Evolutionary conservation across 2,888 invertebrate species (phyloP).

Genomic region (Prostheceraeus crozeri): DNA sequence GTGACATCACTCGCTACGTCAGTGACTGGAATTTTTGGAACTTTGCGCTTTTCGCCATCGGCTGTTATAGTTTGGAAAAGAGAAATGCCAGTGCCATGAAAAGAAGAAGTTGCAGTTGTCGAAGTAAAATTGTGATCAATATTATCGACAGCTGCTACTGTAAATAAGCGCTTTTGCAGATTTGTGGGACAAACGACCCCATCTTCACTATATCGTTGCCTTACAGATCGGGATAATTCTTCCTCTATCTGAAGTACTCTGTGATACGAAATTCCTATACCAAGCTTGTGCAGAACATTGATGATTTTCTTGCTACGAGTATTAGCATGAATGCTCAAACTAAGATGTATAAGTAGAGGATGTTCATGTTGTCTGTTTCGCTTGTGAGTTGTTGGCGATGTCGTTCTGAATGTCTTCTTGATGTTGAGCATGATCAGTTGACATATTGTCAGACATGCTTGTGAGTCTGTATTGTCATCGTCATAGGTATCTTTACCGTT

Average conservation of each 20-base stretch:
- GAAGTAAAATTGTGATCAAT: constrained; percentile 38
- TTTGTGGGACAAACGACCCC: constrained; percentile 29
- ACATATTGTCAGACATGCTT: constrained; percentile 25
- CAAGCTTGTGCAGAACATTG: constrained; percentile 23
- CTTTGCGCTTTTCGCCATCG: too few species aligned
- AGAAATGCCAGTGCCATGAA: constrained; percentile 39
- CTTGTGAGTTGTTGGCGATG: constrained; percentile 11
- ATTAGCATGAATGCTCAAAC: constrained; percentile 29
- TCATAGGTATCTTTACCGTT: constrained; percentile 2
- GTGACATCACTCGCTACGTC: too few species aligned
- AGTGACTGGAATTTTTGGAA: too few species aligned
- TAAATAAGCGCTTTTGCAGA: constrained; percentile 28
- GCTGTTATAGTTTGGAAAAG: too few species aligned
- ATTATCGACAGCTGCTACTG: constrained; percentile 35
- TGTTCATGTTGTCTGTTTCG: constrained; percentile 32
- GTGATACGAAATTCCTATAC: constrained; percentile 34
- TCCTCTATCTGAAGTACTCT: constrained; percentile 36
- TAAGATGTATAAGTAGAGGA: constrained; percentile 21
- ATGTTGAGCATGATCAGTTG: constrained; percentile 28
- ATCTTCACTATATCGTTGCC: constrained; percentile 28
- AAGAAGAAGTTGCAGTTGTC: constrained; percentile 33
- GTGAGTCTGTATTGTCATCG: constrained; percentile 10
- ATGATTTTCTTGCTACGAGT: constrained; percentile 30
- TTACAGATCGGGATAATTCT: not conserved
- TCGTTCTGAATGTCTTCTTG: not conserved